phyloP scores from a whole-genome alignment of 2,797 vertebrate species.

The Sparus aurata region DNA sequence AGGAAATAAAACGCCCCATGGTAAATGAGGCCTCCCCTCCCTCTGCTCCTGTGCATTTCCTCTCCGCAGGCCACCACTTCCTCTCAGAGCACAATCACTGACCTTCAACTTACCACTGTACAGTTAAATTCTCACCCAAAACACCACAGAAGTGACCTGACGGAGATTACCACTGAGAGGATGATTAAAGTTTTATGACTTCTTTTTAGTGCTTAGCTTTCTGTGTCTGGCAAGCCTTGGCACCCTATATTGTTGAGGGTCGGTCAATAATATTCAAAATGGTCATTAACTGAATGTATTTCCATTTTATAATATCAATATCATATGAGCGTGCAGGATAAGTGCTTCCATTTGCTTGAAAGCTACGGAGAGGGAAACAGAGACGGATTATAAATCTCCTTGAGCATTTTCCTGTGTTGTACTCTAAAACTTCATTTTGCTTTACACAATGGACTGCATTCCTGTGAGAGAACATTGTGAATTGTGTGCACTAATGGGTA shows the following conservation, averaged over 20 bases:
- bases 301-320: no score
- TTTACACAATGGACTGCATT: conserved; percentile 59
- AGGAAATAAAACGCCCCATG: conserved; percentile 80
- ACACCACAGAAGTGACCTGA: conserved; percentile 9
- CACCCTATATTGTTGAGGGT: neutral
- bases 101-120: conserved; percentile 5
- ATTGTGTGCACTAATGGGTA: conserved; percentile 4
- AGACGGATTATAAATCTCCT: conserved; percentile 7
- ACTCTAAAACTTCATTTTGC: conserved; percentile 24
- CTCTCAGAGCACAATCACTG: conserved; percentile 67
- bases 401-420: conserved; percentile 19
- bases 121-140: neutral
- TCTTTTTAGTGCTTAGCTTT: neutral
- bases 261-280: neutral
- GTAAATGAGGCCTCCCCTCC: conserved; percentile 68
- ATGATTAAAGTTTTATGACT: neutral
- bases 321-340: neutral
- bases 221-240: neutral
- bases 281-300: no score
- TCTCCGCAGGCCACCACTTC: conserved; percentile 69
- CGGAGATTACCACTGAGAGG: neutral
- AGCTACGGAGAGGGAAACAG: neutral
- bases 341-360: neutral
- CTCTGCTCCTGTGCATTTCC: conserved; percentile 71
- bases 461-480: conserved; percentile 39